These are phyloP conservation scores for Brenthis daphne DNA, from an alignment of 2,888 invertebrate genomes.

Conservation along the genomic window DNA sequence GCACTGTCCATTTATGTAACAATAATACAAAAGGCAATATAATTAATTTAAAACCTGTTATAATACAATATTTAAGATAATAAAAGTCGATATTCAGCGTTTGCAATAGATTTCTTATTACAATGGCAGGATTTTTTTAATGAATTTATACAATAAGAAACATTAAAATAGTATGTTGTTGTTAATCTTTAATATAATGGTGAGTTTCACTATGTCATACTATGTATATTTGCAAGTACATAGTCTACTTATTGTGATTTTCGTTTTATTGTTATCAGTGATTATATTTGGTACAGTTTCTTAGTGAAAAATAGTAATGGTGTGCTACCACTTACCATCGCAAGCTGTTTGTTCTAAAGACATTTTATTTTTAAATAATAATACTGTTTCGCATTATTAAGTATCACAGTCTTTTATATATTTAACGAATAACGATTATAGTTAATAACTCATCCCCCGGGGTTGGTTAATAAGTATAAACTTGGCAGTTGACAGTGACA, in stretches of 20 bases:
- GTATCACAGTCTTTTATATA: background rate
- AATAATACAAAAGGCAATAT: background rate
- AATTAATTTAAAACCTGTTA: too few relatives aligned
- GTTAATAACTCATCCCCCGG: background rate
- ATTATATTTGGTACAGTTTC: background rate
- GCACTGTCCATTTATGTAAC: background rate
- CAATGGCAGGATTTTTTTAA: too few relatives aligned
- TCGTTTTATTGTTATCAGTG: background rate
- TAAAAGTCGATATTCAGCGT: too few relatives aligned
- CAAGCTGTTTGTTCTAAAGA: slow-evolving; percentile 95
- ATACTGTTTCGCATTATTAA: slow-evolving; percentile 14
- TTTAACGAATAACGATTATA: background rate
- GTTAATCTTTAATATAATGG: too few relatives aligned
- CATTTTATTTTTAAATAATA: slow-evolving; percentile 71
- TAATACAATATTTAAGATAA: too few relatives aligned
- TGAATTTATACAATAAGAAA: too few relatives aligned
- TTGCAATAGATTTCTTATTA: too few relatives aligned
- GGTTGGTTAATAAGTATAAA: background rate
- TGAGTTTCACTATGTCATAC: too few relatives aligned
- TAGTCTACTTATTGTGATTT: background rate
- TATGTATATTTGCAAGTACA: too few relatives aligned
- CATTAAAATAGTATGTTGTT: too few relatives aligned
- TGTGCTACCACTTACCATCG: slow-evolving; percentile 85
- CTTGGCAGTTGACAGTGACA: slow-evolving; percentile 1
- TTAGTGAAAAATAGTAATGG: slow-evolving; percentile 19